Evolutionary conservation across 2,888 invertebrate genomes (phyloP), one percentile per base, ranked within the genome.

Genomic region (Exephanes ischioxanthus): DNA sequence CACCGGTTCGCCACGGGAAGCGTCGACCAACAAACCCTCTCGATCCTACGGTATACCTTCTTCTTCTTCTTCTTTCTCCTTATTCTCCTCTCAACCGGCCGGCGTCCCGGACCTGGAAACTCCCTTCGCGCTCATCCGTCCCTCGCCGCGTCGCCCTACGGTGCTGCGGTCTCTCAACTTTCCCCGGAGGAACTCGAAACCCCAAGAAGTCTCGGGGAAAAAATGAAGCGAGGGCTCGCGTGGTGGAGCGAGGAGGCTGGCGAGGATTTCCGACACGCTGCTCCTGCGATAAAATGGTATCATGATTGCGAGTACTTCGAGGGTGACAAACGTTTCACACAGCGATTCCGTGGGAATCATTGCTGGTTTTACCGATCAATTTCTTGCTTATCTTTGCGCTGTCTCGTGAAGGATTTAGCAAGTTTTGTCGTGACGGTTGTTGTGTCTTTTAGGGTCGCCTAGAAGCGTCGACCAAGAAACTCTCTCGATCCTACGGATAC

Each of bases 291-390:
- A 68, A 83, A 83, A 55, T 45, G 82, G 82, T 84, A 77, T 84
- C 73, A 82, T 70, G 80, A 86, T 84, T 84, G 72, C 76, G 72
- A 19, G 70, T 77, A 82, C 77, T 73, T 78, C 70, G 71, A 30
- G 48, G 30, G 75, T 72, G 80, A 80, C 80, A 61, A 80, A 66
- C 55, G 72, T 68, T 80, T 14, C 16, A 37, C 9, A 33, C 68
- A 58, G 58, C 67, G 45, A 77, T 77, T 84, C 76, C 16, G 76
- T 45, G 48, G 19, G 63, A 71, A 67, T 58, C 75, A 51, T 81
- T 26, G 26, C 71, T 70, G 45, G 45, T 37, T 77, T 51, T 26
- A 61, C 37, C 14, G 19, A 22, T 81, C 37, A 22, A 58, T 51
- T 22, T 48, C 37, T 58, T 26, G 3, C 19, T 51, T 16, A 22